Base-by-base conservation (phyloP, 2,113 vertebrate species). In the Labeo rohita region DNA sequence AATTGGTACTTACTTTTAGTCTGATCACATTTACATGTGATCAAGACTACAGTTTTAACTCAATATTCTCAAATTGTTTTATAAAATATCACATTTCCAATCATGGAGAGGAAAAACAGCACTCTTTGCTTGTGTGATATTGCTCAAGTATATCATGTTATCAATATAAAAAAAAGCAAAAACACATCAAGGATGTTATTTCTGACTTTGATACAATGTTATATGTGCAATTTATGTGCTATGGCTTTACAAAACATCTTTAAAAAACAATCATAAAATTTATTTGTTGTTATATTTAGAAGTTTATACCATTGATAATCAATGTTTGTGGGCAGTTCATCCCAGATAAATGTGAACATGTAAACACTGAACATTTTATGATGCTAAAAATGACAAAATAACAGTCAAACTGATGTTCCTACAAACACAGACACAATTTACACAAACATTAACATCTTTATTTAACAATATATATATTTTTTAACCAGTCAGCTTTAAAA, bases 401-500 rank as follows among this genome's bases (percentile, higher is more conserved):
- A 34, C 13, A 77, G 3, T 8, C 1, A 3, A 52, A 77, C 1
- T 65, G 4, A 28, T 28, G 61, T 12, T 28, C 23, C 23, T 66
- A 28, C 28, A 36, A 56, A 21, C 18, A 43, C 0, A 11, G 3
- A 79, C 50, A 43, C 16, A n/a, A 61, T 13, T 43, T 21, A 61
- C 21, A 39, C 56, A 59, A 59, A 12, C 36, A 43, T n/a, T 21
- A 61, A 18, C 43, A 7, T 49, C 34, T 70, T 49, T 70, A 70
- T 81, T 52, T 7, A 36, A 34, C 23, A 68, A n/a, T 50, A 21
- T 1, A 21, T 1, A 45, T 66, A 28, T 12, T 36, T 18, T 21
- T 66, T 18, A 7, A 52, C 28, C n/a, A 52, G 5, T 3, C 47
- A 65, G 63, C 23, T 16, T 82, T 50, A 82, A 82, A 82, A 82